phyloP scores from a whole-genome alignment of 1,140 invertebrate species.

The Sinonovacula constricta region DNA sequence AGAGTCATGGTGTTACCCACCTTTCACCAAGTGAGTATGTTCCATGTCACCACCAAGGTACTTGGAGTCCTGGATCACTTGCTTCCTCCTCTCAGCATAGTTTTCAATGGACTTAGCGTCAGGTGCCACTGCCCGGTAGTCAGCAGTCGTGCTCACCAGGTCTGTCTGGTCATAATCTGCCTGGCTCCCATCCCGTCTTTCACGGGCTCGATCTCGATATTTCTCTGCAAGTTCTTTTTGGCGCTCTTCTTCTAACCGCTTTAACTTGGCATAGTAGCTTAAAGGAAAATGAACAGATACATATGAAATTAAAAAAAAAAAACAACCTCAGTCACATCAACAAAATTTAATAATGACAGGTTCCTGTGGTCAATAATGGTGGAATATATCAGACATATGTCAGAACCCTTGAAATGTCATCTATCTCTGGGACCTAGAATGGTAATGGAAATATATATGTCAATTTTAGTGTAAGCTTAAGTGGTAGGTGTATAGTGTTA shows the following conservation, averaged over 20 bases:
- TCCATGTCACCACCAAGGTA: conserved; percentile 99
- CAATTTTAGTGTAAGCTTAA: too few relatives aligned
- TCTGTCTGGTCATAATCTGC: conserved; percentile 90
- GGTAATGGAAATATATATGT: too few relatives aligned
- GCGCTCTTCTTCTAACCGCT: conserved; percentile 97
- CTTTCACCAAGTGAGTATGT: conserved; percentile 99
- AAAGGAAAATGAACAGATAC: conserved; percentile 29
- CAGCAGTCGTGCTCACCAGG: conserved; percentile 90
- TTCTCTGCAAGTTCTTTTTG: conserved; percentile 97
- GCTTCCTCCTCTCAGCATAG: conserved; percentile 95
- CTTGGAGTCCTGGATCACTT: conserved; percentile 99
- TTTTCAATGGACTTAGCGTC: conserved; percentile 94
- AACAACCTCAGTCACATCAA: background rate
- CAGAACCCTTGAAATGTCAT: background rate
- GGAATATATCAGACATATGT: too few relatives aligned
- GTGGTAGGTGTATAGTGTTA: too few relatives aligned
- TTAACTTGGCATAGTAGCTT: conserved; percentile 94
- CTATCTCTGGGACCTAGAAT: too few relatives aligned
- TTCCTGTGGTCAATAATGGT: background rate
- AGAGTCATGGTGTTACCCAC: background rate
- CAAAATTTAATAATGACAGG: background rate
- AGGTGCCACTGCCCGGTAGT: conserved; percentile 96
- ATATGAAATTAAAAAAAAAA: background rate
- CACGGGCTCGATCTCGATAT: conserved; percentile 93
- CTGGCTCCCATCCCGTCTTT: conserved; percentile 92